Percentiles rank a stretch among this genome's conserved stretches.
Evolutionary conservation across 1,140 invertebrate species (phyloP).

Genomic region (Procambarus virginalis): DNA sequence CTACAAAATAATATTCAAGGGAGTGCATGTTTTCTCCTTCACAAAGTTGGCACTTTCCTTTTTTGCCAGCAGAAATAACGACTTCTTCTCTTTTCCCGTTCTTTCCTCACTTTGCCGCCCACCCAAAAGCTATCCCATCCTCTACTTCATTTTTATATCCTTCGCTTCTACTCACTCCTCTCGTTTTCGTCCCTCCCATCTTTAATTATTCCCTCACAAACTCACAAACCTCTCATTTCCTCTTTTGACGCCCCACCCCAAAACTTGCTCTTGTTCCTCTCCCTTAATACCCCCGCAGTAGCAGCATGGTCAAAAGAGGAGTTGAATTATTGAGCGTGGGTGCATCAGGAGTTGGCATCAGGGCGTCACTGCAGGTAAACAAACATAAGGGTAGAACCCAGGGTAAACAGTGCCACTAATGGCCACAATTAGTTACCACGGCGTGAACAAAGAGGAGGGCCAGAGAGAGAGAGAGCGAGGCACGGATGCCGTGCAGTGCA

Average conservation of each 20-base stretch:
- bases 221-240: neutral
- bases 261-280: neutral
- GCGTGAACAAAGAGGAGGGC: neutral
- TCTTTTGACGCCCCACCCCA: neutral
- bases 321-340: neutral
- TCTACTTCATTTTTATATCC: too few species aligned
- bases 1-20: too few species aligned
- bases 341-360: neutral
- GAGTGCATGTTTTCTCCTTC: too few species aligned
- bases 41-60: too few species aligned
- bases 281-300: neutral
- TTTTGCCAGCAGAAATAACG: too few species aligned
- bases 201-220: too few species aligned
- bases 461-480: neutral
- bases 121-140: too few species aligned
- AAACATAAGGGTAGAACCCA: neutral
- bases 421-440: conserved; percentile 2
- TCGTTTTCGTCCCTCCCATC: too few species aligned
- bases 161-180: too few species aligned
- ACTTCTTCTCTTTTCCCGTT: too few species aligned
- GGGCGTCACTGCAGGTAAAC: neutral
- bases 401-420: neutral
- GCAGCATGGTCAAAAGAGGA: neutral
- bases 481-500: too few species aligned
- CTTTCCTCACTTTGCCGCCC: too few species aligned